Base-by-base conservation (phyloP, 2,113 vertebrate genomes). In the Sakesphorus luctuosus region DNA sequence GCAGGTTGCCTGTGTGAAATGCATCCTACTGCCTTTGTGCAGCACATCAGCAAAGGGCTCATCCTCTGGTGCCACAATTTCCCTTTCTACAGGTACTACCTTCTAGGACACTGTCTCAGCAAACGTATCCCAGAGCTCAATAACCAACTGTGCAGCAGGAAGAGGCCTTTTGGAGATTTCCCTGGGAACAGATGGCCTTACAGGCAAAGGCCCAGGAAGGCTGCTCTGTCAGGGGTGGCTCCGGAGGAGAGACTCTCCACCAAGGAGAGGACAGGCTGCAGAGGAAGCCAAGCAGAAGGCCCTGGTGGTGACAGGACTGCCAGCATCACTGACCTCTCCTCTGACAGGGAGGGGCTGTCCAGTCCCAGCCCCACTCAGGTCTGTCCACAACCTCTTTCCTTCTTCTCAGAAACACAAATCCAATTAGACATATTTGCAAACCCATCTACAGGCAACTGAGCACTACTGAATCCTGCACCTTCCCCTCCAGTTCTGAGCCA, bases 131-230 rank as follows among this genome's bases (percentile, higher is more conserved):
- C 47, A 49, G 46, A 82, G 68, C 66, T 86, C 55, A 89, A 16
- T 1, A 36, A 21, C 23, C 0, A 4, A 14, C 25, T 35, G 31
- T 12, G 16, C 25, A 35, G 61, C 44, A 76, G 44, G 6, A 47
- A 53, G 33, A 15, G 62, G 3, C 5, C 38, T 21, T 25, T 50
- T 38, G 80, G 65, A 84, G 56, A 47, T 28, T 74, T 50, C 62
- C 86, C 56, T 6, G 10, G 72, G 69, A 93, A 61, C 82, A 96
- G 95, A 90, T 69, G 82, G 91, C 73, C 59, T 23, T 11, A 58
- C 29, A 74, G 69, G 77, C 93, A 87, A 35, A 90, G 66, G 53
- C 63, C 49, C 86, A 75, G 87, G 35, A 63, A 87, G 62, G 74
- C 49, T 83, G 47, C 33, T n/a, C 90, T 31, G 56, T 55, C 83